These are phyloP conservation scores for Elegia similella DNA, from an alignment of 2,888 invertebrate species.

Conservation along the genomic window DNA sequence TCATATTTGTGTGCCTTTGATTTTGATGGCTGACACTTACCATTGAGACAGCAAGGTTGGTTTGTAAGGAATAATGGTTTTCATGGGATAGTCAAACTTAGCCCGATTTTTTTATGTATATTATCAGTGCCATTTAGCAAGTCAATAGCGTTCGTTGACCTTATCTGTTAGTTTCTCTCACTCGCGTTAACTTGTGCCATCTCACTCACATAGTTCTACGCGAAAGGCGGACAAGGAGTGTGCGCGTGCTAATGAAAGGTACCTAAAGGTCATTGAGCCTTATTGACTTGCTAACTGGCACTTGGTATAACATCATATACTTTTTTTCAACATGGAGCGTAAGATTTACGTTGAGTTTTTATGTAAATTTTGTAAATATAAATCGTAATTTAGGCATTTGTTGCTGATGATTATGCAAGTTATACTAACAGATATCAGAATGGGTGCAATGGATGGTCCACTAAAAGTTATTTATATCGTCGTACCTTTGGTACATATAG, in stretches of 20 bases:
- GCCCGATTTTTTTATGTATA: slow-evolving; percentile 9
- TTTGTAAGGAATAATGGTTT: neutral
- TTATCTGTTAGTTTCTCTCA: neutral
- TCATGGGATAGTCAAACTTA: neutral
- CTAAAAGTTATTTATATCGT: neutral
- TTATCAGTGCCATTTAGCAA: neutral
- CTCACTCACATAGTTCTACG: neutral
- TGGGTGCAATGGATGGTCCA: neutral
- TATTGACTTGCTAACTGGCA: neutral
- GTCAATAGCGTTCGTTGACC: neutral
- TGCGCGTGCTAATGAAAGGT: neutral
- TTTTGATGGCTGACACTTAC: slow-evolving; percentile 20
- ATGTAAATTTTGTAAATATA: slow-evolving; percentile 72
- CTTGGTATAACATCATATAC: slow-evolving; percentile 7
- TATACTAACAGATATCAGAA: neutral
- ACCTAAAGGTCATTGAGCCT: neutral
- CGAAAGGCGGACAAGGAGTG: neutral
- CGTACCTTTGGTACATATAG: neutral
- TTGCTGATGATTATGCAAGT: slow-evolving; percentile 37
- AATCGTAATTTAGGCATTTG: slow-evolving; percentile 54
- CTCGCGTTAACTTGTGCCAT: neutral
- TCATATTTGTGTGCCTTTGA: slow-evolving; percentile 37
- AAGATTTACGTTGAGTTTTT: slow-evolving; percentile 29
- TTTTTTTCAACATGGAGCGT: slow-evolving; percentile 14
- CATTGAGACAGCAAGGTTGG: slow-evolving; percentile 16